Evolutionary conservation across 2,113 vertebrate species (phyloP), one percentile per base, ranked within the genome.

Genomic region (Entelurus aequoreus): DNA sequence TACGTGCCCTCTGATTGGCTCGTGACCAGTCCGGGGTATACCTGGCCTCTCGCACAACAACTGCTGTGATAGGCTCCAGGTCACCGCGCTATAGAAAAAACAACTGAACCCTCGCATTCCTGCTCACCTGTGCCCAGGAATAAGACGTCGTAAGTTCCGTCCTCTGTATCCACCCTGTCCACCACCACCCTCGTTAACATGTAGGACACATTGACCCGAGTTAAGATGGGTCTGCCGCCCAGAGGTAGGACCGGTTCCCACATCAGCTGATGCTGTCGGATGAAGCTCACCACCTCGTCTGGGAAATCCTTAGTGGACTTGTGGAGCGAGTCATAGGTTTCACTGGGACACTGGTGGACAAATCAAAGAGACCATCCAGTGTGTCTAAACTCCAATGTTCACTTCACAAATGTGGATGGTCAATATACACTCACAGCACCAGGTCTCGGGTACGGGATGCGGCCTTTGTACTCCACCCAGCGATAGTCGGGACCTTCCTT

Each of bases 191-290:
- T 91, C 78, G 62, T 88, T 9, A 94, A 70, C 52, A 72, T 76
- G 86, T 90, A 88, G 0, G 90, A 75, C 0, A 77, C 59, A 1
- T 89, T 89, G 82, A 84, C 84, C 8, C 79, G 75, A 48, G 90
- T 81, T 37, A 94, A 68, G 48, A 92, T 6, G 0, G 94, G 93
- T 60, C 75, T 81, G 5, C 74, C 71, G n/a, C 89, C 85, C 75
- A 90, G 79, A 0, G 94, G 92, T 46, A 90, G 77, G 44, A 94
- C 83, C 0, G 92, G 86, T 54, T 93, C 91, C 92, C 92, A 94
- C 94, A 95, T 94, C 69, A 94, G 88, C 84, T 94, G 94, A 72
- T 95, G 93, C 62, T 75, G 54, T 61, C 93, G 87, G 90, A 93
- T 90, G 85, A 95, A 95, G 88, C 91, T 92, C 74, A 95, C 91